Conservation (phyloP, 2,888 invertebrate genomes). For the Platynereis dumerilii region DNA sequence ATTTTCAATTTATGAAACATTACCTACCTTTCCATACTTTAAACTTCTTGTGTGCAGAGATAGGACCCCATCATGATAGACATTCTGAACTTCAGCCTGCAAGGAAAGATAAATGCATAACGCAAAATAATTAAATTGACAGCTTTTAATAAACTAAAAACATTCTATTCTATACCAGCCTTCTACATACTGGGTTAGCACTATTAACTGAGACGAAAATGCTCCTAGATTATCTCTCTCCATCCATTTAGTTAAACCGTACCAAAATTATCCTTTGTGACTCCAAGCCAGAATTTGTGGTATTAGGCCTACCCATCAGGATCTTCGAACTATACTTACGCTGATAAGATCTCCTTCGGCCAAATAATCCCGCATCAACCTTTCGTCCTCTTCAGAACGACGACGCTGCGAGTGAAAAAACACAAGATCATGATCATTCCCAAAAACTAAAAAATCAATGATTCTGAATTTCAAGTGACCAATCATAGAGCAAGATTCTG, state of each 20-base stretch:
- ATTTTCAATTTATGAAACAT: no score
- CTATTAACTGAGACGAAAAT: no score
- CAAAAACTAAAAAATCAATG: no score
- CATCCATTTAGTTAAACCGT: no score
- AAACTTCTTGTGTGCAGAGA: constrained; percentile 94
- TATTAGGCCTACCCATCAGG: no score
- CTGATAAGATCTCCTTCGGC: constrained; percentile 82
- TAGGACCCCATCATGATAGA: constrained; percentile 88
- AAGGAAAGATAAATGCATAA: background rate
- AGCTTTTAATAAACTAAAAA: background rate
- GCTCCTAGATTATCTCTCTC: no score
- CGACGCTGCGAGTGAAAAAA: constrained; percentile 71
- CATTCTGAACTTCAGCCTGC: constrained; percentile 87
- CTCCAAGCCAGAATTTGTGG: no score
- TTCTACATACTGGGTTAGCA: background rate
- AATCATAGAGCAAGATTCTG: no score
- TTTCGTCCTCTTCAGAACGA: constrained; percentile 93
- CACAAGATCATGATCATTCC: no score
- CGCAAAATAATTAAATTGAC: background rate
- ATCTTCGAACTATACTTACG: no score
- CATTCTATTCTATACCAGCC: background rate
- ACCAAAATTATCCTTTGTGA: no score
- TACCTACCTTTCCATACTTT: constrained; percentile 89
- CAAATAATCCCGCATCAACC: constrained; percentile 90
- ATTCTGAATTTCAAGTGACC: no score